phyloP scores from a whole-genome alignment of 1,140 invertebrate species.

The Oppia nitens region DNA sequence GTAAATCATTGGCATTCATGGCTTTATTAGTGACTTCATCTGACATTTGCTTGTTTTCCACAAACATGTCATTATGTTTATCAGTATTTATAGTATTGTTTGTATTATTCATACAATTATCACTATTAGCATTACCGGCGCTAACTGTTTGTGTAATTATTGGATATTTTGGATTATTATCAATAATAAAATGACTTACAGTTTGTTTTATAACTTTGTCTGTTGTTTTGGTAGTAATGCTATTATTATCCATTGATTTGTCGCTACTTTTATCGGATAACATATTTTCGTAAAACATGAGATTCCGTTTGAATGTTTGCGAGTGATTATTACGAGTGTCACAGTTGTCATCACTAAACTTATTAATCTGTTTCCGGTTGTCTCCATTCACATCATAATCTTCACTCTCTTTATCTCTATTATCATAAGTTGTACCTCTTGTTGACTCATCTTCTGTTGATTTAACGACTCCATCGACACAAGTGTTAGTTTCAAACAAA shows the following conservation, averaged over 20 bases:
- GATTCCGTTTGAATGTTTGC: conserved; percentile 5
- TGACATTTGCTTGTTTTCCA: not conserved
- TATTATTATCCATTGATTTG: not conserved
- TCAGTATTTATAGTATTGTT: not conserved
- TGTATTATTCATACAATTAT: no score
- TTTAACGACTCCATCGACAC: not conserved
- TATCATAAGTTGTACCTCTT: not conserved
- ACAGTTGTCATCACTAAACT: not conserved
- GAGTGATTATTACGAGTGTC: not conserved
- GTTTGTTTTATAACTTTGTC: not conserved
- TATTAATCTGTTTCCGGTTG: not conserved
- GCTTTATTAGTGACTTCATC: not conserved
- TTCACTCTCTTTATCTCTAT: not conserved
- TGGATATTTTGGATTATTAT: not conserved
- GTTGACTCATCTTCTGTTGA: not conserved
- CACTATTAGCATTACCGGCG: no score
- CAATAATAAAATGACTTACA: not conserved
- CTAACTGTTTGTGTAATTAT: no score
- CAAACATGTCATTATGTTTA: not conserved
- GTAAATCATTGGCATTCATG: not conserved
- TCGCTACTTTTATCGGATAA: not conserved
- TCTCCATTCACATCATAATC: not conserved
- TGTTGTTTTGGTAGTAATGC: not conserved
- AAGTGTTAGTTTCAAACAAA: not conserved
- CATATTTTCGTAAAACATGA: conserved; percentile 12